Conservation (phyloP, 2,888 invertebrate species). For the Furcula furcula region DNA sequence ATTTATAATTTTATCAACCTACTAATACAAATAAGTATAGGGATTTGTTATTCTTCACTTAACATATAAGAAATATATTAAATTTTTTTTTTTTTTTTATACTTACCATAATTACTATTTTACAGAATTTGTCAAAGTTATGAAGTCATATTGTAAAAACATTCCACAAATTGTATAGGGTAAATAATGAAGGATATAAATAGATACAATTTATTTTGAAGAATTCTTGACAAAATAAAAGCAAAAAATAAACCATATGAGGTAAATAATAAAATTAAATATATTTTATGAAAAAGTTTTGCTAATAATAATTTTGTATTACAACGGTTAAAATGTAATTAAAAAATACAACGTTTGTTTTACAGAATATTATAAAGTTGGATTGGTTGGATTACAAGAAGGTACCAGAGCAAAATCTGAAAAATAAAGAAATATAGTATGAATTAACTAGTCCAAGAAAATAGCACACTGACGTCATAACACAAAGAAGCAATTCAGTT, state of each 20-base stretch:
- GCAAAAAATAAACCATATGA: too few species aligned
- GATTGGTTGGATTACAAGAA: slow-evolving; percentile 38
- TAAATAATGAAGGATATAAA: slow-evolving; percentile 1
- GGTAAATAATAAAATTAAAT: too few species aligned
- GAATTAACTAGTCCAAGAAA: not conserved
- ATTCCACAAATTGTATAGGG: slow-evolving; percentile 41
- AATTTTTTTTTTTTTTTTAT: not conserved
- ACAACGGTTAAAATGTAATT: not conserved
- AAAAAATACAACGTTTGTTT: not conserved
- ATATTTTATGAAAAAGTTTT: too few species aligned
- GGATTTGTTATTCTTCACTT: too few species aligned
- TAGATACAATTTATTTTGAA: slow-evolving; percentile 3
- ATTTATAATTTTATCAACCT: too few species aligned
- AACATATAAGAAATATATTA: not conserved
- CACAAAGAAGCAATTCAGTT: slow-evolving; percentile 1
- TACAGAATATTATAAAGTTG: slow-evolving; percentile 16
- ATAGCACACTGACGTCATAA: not conserved
- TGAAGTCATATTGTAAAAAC: slow-evolving; percentile 38
- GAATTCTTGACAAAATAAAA: too few species aligned
- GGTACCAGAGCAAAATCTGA: slow-evolving; percentile 55
- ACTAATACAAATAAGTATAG: too few species aligned
- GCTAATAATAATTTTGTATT: too few species aligned
- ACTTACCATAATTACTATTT: too few species aligned
- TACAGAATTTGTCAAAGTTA: slow-evolving; percentile 46
- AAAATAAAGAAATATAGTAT: slow-evolving; percentile 26